Base-by-base conservation (phyloP, 2,113 vertebrate species). In the Ctenodactylus gundi region DNA sequence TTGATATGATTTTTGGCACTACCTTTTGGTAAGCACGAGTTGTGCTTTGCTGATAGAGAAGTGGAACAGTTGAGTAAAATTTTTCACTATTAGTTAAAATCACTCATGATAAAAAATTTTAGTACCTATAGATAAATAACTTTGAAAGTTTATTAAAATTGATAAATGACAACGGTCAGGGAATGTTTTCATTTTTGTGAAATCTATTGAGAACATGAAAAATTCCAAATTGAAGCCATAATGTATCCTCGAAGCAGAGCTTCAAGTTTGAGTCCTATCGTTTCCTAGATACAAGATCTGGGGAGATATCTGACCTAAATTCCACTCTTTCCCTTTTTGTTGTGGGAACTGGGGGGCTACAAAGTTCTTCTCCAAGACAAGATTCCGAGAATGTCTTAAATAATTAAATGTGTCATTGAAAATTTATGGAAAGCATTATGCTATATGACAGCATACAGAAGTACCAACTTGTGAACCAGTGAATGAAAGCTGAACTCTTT, bases 81-180 rank as follows among this genome's bases (percentile, higher is more conserved):
- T 80, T 6, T 82, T 80, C 85, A 77, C 55, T 41, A 13, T 57
- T 51, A 70, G 20, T 5, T 64, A 80, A 6, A 70, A 73, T 81
- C 53, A 72, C 51, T 82, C 25, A 31, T 17, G 13, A 46, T 21
- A 25, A 65, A 65, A 90, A 25, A 29, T 73, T 76, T 90, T 94
- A 72, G 20, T 70, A 91, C 23, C 41, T 72, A 72, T 9, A 87
- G 53, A 85, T 70, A 51, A 90, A 94, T 46, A 91, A 1, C 3
- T 41, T 88, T 80, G 70, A 34, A 77, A 46, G 29, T 89, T 91
- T 75, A 62, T 72, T 92, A 81, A 95, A 92, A 85, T 77, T 73
- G 87, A 72, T 88, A 57, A 88, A 85, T 85, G 36, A 64, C 10
- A 67, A 60, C 90, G 36, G 57, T 49, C 49, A 88, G 65, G 46